Evolutionary conservation across 1,140 invertebrate genomes (phyloP).

Genomic region (Dendroctonus valens): DNA sequence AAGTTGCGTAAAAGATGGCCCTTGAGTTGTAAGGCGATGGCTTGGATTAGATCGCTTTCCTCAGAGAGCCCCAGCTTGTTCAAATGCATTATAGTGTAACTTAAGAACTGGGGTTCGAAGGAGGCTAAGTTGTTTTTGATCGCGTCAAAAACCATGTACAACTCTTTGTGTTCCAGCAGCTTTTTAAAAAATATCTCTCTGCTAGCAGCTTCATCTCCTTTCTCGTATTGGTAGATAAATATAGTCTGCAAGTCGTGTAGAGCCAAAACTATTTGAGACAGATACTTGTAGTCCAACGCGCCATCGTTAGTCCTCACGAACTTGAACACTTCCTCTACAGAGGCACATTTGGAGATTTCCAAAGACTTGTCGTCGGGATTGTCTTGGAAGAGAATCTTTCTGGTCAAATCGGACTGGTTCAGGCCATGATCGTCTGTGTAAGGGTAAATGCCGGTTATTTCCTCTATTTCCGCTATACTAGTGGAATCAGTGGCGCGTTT

Average conservation of each 20-base stretch:
- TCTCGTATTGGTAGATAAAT: conserved; percentile 34
- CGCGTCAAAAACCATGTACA: conserved; percentile 34
- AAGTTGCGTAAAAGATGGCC: conserved; percentile 33
- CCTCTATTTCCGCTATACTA: conserved; percentile 13
- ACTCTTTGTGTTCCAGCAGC: conserved; percentile 34
- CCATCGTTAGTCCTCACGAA: conserved; percentile 37
- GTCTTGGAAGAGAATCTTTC: conserved; percentile 37
- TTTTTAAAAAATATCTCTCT: conserved; percentile 33
- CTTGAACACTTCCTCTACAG: conserved; percentile 41
- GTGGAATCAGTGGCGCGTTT: no score
- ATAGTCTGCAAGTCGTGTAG: conserved; percentile 44
- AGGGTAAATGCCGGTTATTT: conserved; percentile 23
- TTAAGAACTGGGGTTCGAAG: conserved; percentile 38
- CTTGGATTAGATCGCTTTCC: conserved; percentile 34
- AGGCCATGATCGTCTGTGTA: conserved; percentile 8
- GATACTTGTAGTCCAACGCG: conserved; percentile 34
- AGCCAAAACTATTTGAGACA: conserved; percentile 41
- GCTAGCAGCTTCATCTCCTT: conserved; percentile 16
- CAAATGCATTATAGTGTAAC: conserved; percentile 42
- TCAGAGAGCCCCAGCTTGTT: conserved; percentile 40
- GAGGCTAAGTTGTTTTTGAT: conserved; percentile 29
- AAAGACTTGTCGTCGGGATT: conserved; percentile 35
- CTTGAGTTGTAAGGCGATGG: conserved; percentile 33
- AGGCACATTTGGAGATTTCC: conserved; percentile 38
- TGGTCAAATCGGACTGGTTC: conserved; percentile 11